These are phyloP conservation scores for Odocoileus hemionus DNA, from an alignment of 2,113 vertebrate species.

Conservation along the genomic window DNA sequence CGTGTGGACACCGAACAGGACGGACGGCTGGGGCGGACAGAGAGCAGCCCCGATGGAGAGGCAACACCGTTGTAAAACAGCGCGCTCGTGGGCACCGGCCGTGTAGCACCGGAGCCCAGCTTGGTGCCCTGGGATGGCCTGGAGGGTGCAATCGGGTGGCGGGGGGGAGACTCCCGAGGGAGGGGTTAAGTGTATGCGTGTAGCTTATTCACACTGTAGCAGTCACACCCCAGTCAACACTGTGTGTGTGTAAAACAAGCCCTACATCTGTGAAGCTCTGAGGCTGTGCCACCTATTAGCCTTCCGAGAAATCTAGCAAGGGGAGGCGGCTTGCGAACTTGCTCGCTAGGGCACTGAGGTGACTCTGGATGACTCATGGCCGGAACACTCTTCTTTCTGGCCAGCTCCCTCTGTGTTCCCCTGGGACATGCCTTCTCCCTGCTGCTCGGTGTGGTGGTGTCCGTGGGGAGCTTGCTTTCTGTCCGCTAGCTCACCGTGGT, in stretches of 20 bases:
- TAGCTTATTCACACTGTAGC: not conserved
- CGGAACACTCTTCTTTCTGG: accelerated
- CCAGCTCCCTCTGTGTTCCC: not conserved
- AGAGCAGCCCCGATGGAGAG: too few species aligned
- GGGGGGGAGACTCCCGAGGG: not conserved
- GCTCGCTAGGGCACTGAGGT: accelerated
- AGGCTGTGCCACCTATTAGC: not conserved
- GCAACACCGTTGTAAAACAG: too few species aligned
- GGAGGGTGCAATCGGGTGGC: accelerated
- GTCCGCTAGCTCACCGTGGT: not conserved
- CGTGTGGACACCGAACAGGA: too few species aligned
- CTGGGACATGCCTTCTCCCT: accelerated
- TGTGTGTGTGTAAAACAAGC: not conserved
- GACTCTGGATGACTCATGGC: accelerated
- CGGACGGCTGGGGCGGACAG: too few species aligned
- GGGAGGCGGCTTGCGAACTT: not conserved
- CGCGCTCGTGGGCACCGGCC: accelerated
- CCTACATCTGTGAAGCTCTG: not conserved
- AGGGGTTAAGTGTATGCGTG: not conserved
- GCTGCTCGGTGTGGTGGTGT: too few species aligned
- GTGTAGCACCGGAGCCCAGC: not conserved
- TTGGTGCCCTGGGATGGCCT: not conserved
- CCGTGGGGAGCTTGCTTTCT: accelerated
- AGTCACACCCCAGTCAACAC: not conserved
- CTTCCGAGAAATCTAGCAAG: not conserved